Conservation (phyloP, 2,888 invertebrate species). For the Ptychoptera albimana region DNA sequence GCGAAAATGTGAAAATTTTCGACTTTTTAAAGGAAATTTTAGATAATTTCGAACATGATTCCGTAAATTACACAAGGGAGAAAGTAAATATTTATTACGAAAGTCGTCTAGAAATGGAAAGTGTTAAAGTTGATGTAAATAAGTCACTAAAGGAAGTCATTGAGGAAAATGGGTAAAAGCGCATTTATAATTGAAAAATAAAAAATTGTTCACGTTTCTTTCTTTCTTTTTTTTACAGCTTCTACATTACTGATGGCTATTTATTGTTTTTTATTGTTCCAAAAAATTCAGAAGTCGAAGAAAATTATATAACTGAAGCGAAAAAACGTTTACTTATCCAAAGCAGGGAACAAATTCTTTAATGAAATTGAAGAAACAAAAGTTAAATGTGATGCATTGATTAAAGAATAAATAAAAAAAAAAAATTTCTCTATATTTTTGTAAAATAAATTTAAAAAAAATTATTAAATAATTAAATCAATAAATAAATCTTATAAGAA, state of each 20-base stretch:
- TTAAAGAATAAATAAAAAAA: no score
- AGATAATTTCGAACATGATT: background rate
- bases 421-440: no score
- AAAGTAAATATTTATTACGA: slow-evolving; percentile 59
- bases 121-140: slow-evolving; percentile 39
- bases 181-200: background rate
- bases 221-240: slow-evolving; percentile 18
- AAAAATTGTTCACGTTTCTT: slow-evolving; percentile 4
- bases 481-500: no score
- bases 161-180: slow-evolving; percentile 28
- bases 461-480: no score
- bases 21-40: slow-evolving; percentile 16
- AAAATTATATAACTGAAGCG: no score
- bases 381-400: no score
- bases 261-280: slow-evolving; percentile 27
- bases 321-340: no score
- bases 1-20: slow-evolving; percentile 48
- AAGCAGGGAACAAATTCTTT: no score
- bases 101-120: slow-evolving; percentile 39
- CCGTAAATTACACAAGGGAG: slow-evolving; percentile 34
- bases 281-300: slow-evolving; percentile 13
- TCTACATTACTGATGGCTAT: slow-evolving; percentile 24
- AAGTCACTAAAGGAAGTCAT: slow-evolving; percentile 44
- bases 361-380: no score
- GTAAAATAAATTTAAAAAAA: no score